Evolutionary conservation across 1,140 invertebrate genomes (phyloP).

Genomic region (Bombus fervidus): DNA sequence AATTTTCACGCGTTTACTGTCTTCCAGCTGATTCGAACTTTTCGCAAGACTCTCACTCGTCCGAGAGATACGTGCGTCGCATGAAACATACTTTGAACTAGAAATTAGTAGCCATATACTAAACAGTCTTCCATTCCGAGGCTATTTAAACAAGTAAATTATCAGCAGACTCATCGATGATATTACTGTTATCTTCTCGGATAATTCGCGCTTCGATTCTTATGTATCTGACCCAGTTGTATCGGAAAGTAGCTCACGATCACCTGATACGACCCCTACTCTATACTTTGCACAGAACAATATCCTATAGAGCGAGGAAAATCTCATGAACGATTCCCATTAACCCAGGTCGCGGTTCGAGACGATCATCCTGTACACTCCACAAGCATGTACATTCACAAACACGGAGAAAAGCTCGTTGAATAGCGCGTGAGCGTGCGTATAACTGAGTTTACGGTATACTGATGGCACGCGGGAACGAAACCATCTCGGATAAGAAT

Average conservation of each 20-base stretch:
- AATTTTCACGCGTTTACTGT: slow-evolving; percentile 17
- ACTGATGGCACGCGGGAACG: background rate
- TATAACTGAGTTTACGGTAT: slow-evolving; percentile 29
- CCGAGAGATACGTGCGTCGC: too few relatives aligned
- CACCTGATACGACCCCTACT: background rate
- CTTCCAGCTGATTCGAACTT: background rate
- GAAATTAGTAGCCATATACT: background rate
- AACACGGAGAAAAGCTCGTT: too few relatives aligned
- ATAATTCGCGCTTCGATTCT: background rate
- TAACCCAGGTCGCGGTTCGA: slow-evolving; percentile 4
- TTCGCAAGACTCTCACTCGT: slow-evolving; percentile 14
- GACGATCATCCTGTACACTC: slow-evolving; percentile 9
- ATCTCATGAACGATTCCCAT: slow-evolving; percentile 11
- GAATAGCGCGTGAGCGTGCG: background rate
- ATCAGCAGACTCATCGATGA: background rate
- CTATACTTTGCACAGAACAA: background rate
- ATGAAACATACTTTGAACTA: background rate
- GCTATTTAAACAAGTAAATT: background rate
- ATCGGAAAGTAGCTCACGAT: background rate
- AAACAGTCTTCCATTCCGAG: background rate
- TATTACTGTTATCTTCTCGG: background rate
- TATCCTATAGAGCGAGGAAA: slow-evolving; percentile 6
- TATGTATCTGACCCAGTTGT: background rate
- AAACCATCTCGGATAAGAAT: background rate
- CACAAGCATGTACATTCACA: too few relatives aligned